A percentile compares a stretch with the other conserved stretches of the same genome.
These are phyloP conservation scores for Dicyrtomina minuta DNA, from an alignment of 2,888 invertebrate genomes.

Conservation along the genomic window DNA sequence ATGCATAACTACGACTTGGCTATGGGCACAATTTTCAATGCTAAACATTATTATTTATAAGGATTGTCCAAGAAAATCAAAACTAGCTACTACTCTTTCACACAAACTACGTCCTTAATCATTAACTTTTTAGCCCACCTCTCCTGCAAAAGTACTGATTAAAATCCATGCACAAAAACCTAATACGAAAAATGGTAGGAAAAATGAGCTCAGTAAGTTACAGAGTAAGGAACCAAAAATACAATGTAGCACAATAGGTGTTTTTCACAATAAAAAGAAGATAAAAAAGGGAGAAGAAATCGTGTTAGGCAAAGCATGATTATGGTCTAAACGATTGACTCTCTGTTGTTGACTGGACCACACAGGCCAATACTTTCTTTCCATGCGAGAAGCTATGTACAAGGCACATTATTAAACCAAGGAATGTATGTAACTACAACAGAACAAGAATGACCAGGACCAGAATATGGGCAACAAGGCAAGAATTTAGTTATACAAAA, in stretches of 20 bases:
- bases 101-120: too few relatives aligned
- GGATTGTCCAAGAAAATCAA: too few relatives aligned
- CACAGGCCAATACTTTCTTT: constrained; percentile 16
- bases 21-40: too few relatives aligned
- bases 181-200: background rate
- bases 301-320: constrained; percentile 24
- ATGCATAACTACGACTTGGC: too few relatives aligned
- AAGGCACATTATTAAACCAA: background rate
- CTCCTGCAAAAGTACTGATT: too few relatives aligned
- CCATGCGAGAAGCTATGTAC: background rate
- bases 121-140: too few relatives aligned
- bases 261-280: background rate
- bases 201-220: background rate
- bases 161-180: too few relatives aligned
- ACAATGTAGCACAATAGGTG: background rate
- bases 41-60: too few relatives aligned
- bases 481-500: background rate
- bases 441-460: background rate
- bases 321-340: background rate
- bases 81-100: too few relatives aligned
- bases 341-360: constrained; percentile 18
- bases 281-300: constrained; percentile 15
- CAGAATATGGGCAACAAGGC: background rate
- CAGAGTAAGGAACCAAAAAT: background rate
- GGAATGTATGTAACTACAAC: constrained; percentile 1